Base-by-base conservation (phyloP, 2,797 vertebrate species). In the Dicrostonyx torquatus region DNA sequence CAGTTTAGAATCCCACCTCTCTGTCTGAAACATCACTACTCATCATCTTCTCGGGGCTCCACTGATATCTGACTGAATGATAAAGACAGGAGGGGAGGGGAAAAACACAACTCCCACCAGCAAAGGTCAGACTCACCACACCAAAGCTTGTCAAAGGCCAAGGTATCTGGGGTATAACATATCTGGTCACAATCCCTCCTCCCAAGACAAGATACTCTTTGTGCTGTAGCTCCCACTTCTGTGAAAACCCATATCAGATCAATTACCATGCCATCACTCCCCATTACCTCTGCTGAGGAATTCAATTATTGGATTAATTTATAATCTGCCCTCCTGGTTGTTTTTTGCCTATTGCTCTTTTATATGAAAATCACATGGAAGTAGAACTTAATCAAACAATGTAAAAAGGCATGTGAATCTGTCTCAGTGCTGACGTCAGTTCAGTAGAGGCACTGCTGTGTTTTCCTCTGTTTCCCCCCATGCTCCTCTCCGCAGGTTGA, bases 301-400 rank as follows among this genome's bases (percentile, higher is more conserved):
- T 80, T 92, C 88, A 79, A 87, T 98, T 97, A 98, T 97, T 97
- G 97, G 97, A 98, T 98, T 98, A 98, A 98, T 98, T 97, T 97
- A 96, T 98, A 97, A 98, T 98, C 97, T 98, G 95, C 95, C 92
- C 92, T 94, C 85, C 77, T 82, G 70, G 87, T 91, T 96, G 83
- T 93, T 80, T 90, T 70, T 70, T 90, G 48, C 48, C 80, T 89
- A 76, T 55, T 90, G 89, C 40, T 95, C 79, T 86, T 95, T 89
- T 78, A 87, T 73, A 92, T 87, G 40, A 80, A 95, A 94, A 92
- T 87, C 75, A 95, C 79, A 82, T 34, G 20, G 64, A 94, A 95
- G 70, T 5, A 92, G 92, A 96, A 97, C 76, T 87, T 94, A 93
- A 92, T 90, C 72, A 66, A 92, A 94, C 34, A 2, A 87, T 40